phyloP scores from a whole-genome alignment of 2,113 vertebrate species.

The Gopherus flavomarginatus region DNA sequence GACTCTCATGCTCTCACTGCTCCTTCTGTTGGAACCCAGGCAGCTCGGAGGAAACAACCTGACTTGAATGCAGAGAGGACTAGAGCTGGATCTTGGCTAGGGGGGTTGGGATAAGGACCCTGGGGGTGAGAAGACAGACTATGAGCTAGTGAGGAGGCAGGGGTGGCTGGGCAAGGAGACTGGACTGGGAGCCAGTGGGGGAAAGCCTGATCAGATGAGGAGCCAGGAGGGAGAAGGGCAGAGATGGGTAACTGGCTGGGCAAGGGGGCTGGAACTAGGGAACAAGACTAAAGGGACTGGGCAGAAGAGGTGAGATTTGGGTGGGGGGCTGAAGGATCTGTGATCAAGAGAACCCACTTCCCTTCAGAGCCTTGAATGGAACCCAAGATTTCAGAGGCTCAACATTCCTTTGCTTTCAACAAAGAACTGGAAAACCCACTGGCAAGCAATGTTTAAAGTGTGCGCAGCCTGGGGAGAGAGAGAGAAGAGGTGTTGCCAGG shows the following conservation, averaged over 20 bases:
- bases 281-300: not conserved
- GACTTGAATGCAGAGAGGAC: not conserved
- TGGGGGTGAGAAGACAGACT: not conserved
- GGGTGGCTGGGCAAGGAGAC: not conserved
- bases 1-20: not conserved
- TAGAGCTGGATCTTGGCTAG: rapidly evolving
- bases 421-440: not conserved
- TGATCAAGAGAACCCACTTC: not conserved
- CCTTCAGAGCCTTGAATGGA: not conserved
- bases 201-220: not conserved
- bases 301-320: not conserved
- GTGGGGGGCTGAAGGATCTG: not conserved
- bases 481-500: not conserved
- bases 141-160: not conserved
- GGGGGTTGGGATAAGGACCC: not conserved
- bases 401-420: not conserved
- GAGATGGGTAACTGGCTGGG: not conserved
- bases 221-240: not conserved
- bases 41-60: not conserved
- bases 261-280: no score
- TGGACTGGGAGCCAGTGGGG: not conserved
- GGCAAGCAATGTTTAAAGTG: not conserved
- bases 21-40: not conserved
- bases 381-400: not conserved
- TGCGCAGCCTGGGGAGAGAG: not conserved